phyloP scores from a whole-genome alignment of 2,113 vertebrate species.

The Peromyscus californicus region DNA sequence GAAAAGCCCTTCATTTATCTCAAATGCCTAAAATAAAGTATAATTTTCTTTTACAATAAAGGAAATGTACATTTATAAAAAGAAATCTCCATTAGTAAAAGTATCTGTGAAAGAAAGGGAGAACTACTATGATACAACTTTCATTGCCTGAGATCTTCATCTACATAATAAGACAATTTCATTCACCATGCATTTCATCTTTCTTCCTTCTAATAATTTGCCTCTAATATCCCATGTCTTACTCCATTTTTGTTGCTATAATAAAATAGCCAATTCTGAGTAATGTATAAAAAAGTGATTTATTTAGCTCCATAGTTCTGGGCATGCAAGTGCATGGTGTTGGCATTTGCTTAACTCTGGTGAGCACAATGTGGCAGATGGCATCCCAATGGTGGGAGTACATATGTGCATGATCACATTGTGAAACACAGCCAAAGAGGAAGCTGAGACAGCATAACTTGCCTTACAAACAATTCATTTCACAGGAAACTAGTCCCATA shows the following conservation, averaged over 20 bases:
- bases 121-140: neutral
- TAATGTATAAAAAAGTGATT: neutral
- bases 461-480: neutral
- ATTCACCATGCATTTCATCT: neutral
- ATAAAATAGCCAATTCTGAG: neutral
- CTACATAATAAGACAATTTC: conserved; percentile 15
- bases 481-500: neutral
- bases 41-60: neutral
- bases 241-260: neutral
- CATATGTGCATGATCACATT: neutral
- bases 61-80: conserved; percentile 13
- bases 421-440: no score
- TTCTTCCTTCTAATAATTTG: neutral
- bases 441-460: neutral
- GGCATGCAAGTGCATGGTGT: neutral
- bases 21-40: conserved; percentile 39
- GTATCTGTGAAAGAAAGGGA: neutral
- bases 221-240: neutral
- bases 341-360: neutral
- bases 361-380: neutral
- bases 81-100: conserved; percentile 34
- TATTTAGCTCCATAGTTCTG: neutral
- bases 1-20: neutral
- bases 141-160: neutral
- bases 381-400: neutral